Percentiles rank a stretch among this genome's conserved stretches.
phyloP scores from a whole-genome alignment of 2,888 invertebrate species.

The Acanthosepion lycidas region DNA sequence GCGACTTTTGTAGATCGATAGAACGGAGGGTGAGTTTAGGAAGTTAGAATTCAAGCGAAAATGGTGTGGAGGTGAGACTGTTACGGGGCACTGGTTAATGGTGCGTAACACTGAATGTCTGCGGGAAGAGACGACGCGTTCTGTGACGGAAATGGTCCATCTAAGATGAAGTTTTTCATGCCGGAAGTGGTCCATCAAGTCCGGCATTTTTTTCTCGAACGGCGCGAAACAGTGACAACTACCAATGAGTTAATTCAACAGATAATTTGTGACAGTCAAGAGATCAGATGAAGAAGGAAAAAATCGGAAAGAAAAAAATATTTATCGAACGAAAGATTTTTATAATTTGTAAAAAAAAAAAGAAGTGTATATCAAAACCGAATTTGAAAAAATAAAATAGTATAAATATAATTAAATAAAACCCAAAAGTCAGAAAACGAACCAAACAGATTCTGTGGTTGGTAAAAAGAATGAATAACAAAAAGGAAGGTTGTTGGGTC shows the following conservation, averaged over 20 bases:
- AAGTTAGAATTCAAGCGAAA: not conserved
- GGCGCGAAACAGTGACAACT: not conserved
- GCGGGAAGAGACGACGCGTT: not conserved
- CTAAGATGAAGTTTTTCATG: not conserved
- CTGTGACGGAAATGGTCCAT: constrained; percentile 33
- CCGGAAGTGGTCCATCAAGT: constrained; percentile 25
- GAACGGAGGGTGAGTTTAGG: not conserved
- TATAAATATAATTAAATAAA: no score
- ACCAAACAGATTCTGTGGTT: no score
- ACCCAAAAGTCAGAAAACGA: no score
- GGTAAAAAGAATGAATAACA: no score
- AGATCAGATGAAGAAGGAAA: not conserved
- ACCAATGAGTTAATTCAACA: constrained; percentile 17
- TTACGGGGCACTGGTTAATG: not conserved
- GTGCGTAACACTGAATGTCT: not conserved
- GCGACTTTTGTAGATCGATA: not conserved
- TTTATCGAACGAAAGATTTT: no score
- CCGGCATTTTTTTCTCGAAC: not conserved
- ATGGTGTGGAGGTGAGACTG: not conserved
- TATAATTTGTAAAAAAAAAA: not conserved
- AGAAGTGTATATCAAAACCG: not conserved
- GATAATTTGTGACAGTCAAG: constrained; percentile 5
- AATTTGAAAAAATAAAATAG: no score
- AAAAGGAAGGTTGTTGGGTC: no score
- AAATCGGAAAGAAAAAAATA: not conserved